phyloP scores from a whole-genome alignment of 2,888 invertebrate genomes.

The Abscondita cerata region DNA sequence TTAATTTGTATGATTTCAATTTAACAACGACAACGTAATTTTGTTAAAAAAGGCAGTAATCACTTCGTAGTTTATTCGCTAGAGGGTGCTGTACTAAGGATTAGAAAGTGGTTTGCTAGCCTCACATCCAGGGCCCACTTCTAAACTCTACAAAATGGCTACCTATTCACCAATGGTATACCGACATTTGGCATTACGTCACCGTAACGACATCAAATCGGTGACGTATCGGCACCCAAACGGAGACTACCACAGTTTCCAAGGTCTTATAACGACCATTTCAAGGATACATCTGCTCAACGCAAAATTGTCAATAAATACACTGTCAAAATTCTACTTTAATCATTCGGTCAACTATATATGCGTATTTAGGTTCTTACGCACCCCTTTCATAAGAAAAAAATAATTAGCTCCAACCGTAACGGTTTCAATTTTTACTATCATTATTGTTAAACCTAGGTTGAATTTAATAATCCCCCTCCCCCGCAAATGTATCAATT shows the following conservation, averaged over 20 bases:
- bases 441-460: slow-evolving; percentile 1
- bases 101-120: slow-evolving; percentile 59
- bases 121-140: slow-evolving; percentile 60
- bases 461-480: not conserved
- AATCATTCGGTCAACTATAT: slow-evolving; percentile 13
- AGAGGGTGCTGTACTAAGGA: slow-evolving; percentile 37
- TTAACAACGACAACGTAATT: slow-evolving; percentile 14
- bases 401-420: not conserved
- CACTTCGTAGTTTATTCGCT: slow-evolving; percentile 37
- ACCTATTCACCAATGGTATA: slow-evolving; percentile 60
- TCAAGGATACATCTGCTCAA: slow-evolving; percentile 34
- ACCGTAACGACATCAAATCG: slow-evolving; percentile 57
- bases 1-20: slow-evolving; percentile 10
- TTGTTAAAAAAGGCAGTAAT: slow-evolving; percentile 31
- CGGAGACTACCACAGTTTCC: slow-evolving; percentile 57
- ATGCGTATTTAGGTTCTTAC: slow-evolving; percentile 14
- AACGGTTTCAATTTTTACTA: not conserved
- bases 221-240: slow-evolving; percentile 56
- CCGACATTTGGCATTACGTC: slow-evolving; percentile 49
- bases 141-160: slow-evolving; percentile 71
- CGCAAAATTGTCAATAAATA: not conserved
- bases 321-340: not conserved
- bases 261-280: slow-evolving; percentile 55
- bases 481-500: too few species aligned
- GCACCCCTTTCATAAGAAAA: slow-evolving; percentile 15